phyloP scores from a whole-genome alignment of 2,888 invertebrate genomes.

The Hecatera dysodea region DNA sequence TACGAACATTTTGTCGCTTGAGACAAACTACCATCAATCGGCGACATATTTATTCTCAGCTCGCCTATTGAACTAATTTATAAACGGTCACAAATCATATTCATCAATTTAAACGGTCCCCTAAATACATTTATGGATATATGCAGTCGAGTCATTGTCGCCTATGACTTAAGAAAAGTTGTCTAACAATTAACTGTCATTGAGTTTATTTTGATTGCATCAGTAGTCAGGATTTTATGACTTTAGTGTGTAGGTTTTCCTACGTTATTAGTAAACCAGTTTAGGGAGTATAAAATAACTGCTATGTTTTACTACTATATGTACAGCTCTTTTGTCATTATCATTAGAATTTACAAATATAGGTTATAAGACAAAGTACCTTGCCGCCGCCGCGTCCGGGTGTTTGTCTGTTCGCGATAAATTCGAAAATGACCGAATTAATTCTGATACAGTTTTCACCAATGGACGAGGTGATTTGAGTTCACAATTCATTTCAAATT shows the following conservation, averaged over 20 bases:
- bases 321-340: too few species aligned
- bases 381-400: too few species aligned
- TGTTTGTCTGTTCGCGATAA: too few species aligned
- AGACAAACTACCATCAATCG: conserved; percentile 25
- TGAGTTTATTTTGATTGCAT: conserved; percentile 16
- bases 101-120: conserved; percentile 65
- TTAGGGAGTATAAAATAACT: background rate
- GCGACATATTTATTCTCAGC: conserved; percentile 61
- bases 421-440: too few species aligned
- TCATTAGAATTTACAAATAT: too few species aligned
- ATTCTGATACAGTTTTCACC: too few species aligned
- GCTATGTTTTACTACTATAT: too few species aligned
- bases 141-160: conserved; percentile 19
- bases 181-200: conserved; percentile 3
- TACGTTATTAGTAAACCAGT: background rate
- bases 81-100: conserved; percentile 68
- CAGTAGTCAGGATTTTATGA: background rate
- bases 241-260: background rate
- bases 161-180: conserved; percentile 30
- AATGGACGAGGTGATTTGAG: too few species aligned
- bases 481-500: too few species aligned
- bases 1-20: conserved; percentile 35
- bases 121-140: conserved; percentile 51
- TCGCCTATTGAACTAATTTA: conserved; percentile 73
- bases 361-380: too few species aligned